Evolutionary conservation across 2,888 invertebrate species (phyloP), one percentile per base, ranked within the genome.

Genomic region (Eristalis tenax): DNA sequence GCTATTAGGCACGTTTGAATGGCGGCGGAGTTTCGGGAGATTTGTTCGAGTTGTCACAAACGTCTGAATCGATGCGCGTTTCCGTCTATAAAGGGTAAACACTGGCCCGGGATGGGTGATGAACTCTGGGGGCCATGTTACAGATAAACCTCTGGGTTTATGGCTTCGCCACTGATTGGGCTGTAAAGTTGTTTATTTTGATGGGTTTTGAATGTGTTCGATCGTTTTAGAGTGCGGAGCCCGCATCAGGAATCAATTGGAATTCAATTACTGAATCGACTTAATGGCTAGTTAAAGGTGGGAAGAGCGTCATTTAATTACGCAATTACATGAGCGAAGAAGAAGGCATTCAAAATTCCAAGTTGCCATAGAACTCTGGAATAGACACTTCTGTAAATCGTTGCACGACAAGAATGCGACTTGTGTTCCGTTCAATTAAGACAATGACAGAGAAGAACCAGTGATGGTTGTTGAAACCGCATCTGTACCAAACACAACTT

Each of bases 1-100:
- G 76, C 83, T 69, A 87, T 87, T 87, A 87, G 26, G 73, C 87
- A 87, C 87, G 87, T 83, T 79, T 83, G 73, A 75, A 79, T 75
- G 64, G 64, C 43, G 50, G 35, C 28, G 5, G 28, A 13, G 50
- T 77, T 81, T 85, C 57, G 35, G 75, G 32, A 76, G 76, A 68
- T 82, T 82, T 75, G 80, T 68, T 75, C 69, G 70, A 73, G 71
- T 79, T 73, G 83, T 87, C 87, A 73, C 83, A 83, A 83, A 87
- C 71, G 87, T 64, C 74, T 18, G 73, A 57, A 59, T 61, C 56
- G 56, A 68, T 63, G 63, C 43, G 32, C 26, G 22, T 63, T 11
- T 50, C n/a, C 28, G 11, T 26, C 69, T 43, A 61, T 11, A 80
- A 86, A 75, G 85, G 86, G 83, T 87, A 87, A 79, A 73, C 13